Conservation (phyloP, 1,140 invertebrate species). For the Drosophila sproati region DNA sequence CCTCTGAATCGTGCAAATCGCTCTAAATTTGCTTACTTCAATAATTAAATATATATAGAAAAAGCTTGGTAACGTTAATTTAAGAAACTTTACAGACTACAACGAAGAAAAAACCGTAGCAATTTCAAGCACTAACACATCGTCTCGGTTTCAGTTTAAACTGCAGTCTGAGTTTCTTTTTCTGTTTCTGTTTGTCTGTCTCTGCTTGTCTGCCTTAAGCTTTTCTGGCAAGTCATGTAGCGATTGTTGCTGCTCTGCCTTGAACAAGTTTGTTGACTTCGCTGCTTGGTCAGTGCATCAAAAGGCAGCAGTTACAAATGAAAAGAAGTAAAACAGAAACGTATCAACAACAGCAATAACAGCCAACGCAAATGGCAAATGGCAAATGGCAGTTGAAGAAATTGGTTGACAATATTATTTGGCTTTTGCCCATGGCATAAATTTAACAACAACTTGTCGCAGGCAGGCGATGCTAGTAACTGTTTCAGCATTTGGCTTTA, state of each 20-base stretch:
- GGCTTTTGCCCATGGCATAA: slow-evolving; percentile 68
- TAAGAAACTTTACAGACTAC: not conserved
- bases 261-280: slow-evolving; percentile 78
- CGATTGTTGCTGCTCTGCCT: slow-evolving; percentile 47
- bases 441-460: slow-evolving; percentile 51
- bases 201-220: slow-evolving; percentile 14
- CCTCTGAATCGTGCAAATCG: too few species aligned
- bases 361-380: slow-evolving; percentile 38
- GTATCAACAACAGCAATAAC: slow-evolving; percentile 24
- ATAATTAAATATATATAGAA: too few species aligned
- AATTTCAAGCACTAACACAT: slow-evolving; percentile 52
- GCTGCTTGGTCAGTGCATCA: slow-evolving; percentile 51
- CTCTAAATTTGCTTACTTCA: too few species aligned
- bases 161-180: not conserved
- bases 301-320: slow-evolving; percentile 17
- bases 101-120: not conserved
- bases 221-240: slow-evolving; percentile 65
- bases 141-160: not conserved
- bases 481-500: slow-evolving; percentile 59
- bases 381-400: slow-evolving; percentile 51
- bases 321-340: slow-evolving; percentile 3
- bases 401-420: slow-evolving; percentile 71
- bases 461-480: slow-evolving; percentile 8
- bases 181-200: slow-evolving; percentile 25
- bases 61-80: too few species aligned